These are phyloP conservation scores for Tetanocera ferruginea DNA, from an alignment of 2,888 invertebrate species.

Conservation along the genomic window DNA sequence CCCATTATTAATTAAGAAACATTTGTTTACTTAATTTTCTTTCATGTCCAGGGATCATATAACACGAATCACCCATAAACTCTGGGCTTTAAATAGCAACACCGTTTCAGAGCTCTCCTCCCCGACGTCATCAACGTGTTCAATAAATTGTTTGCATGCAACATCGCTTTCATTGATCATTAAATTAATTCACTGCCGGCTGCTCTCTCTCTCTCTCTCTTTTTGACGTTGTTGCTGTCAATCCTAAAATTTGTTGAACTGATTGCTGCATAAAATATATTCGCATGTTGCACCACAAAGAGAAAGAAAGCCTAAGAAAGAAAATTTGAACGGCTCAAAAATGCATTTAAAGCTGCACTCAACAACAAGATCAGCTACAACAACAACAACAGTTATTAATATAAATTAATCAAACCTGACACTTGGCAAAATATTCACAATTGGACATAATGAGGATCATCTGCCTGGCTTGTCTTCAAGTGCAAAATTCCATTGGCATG, in stretches of 20 bases:
- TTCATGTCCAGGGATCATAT: conserved; percentile 8
- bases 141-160: not conserved
- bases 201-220: conserved; percentile 8
- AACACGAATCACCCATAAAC: not conserved
- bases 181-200: conserved; percentile 23
- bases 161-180: conserved; percentile 24
- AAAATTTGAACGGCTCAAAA: conserved; percentile 5
- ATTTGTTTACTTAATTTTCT: conserved; percentile 11
- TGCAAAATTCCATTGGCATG: conserved; percentile 18
- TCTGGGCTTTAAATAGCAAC: not conserved
- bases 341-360: not conserved
- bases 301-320: conserved; percentile 14
- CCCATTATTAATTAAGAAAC: not conserved
- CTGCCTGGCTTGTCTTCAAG: not conserved
- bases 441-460: conserved; percentile 37
- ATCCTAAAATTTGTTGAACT: conserved; percentile 29
- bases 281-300: conserved; percentile 13
- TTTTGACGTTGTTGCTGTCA: conserved; percentile 21
- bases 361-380: not conserved
- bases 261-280: conserved; percentile 21
- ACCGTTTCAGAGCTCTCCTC: not conserved
- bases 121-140: not conserved
- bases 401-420: conserved; percentile 14
- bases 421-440: conserved; percentile 37
- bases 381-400: not conserved